These are phyloP conservation scores for Aphaenogaster rudis DNA, from an alignment of 1,140 invertebrate genomes.

Conservation along the genomic window DNA sequence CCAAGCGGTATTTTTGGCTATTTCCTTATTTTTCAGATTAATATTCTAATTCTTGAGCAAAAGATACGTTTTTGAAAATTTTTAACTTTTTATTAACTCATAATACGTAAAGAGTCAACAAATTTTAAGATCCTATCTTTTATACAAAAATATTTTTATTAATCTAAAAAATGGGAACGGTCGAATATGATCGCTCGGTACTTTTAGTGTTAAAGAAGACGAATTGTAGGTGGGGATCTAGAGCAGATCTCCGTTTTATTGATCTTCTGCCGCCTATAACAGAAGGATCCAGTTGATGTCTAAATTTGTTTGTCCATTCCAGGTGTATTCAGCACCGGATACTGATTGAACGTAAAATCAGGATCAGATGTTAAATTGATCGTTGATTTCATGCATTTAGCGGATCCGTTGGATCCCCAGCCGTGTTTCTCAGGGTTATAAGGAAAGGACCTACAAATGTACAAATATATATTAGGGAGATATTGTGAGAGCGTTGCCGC, in stretches of 20 bases:
- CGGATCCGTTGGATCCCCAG: neutral
- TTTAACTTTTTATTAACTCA: no score
- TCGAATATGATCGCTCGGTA: no score
- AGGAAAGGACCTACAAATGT: conserved; percentile 67
- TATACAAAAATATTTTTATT: no score
- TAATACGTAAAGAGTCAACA: no score
- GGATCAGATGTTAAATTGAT: neutral
- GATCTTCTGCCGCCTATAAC: neutral
- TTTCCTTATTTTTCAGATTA: no score
- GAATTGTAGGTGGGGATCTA: neutral
- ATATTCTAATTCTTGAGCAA: no score
- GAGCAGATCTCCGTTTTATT: neutral
- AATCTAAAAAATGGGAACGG: no score
- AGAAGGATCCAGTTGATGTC: neutral
- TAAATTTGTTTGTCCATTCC: neutral
- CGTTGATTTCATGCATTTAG: neutral
- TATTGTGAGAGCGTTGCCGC: conserved; percentile 68
- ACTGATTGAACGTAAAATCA: neutral
- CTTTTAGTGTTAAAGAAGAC: neutral
- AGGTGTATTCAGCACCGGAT: neutral
- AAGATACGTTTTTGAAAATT: no score
- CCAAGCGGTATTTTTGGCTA: no score
- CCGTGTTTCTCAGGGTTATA: conserved; percentile 30
- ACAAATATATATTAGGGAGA: conserved; percentile 71
- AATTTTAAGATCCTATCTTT: no score